Base-by-base conservation (phyloP, 1,140 invertebrate species). In the Radopholus similis region DNA sequence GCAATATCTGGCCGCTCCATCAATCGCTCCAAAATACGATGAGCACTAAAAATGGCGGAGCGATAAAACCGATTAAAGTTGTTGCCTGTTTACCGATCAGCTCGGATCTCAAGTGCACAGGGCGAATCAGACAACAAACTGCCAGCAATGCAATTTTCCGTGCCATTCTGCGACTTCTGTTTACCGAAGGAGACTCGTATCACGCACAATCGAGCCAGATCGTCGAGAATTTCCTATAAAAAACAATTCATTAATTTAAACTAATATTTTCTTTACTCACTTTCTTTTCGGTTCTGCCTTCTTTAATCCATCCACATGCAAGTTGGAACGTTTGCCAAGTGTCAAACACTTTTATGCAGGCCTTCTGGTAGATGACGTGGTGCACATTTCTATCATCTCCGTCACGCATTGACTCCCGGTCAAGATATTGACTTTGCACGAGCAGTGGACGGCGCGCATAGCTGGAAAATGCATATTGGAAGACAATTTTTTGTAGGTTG, bases 341-440 rank as follows among this genome's bases (percentile, higher is more conserved):
- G 49, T 70, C 68, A 49, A 64, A 70, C 6, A 70, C 69, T 26
- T 70, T 70, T 15, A 70, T 72, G 9, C 66, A 26, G 47, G 68
- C 65, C 35, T 71, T 51, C 28, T 73, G 68, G 47, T 73, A 70
- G 49, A 70, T 72, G 15, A 37, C 28, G 49, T 70, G 68, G 2
- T 37, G 42, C 32, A 15, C 23, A 18, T 58, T 32, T 8, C 18
- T 18, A 37, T 69, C 67, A 21, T 30, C 9, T 26, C 49, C 37
- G n/a, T 40, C 28, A 23, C 68, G 68, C 65, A 72, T 70, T 23
- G 68, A 32, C 21, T 70, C 68, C 8, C 68, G 11, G 37, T 70
- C 68, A 21, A 70, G 53, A 51, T 70, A 70, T 28, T 68, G 47
- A 30, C 68, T 70, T 21, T 72, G 40, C 4, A 70, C 69, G 40